Evolutionary conservation across 2,888 invertebrate genomes (phyloP), one percentile per base, ranked within the genome.

Genomic region (Chalcosyrphus nemorum): DNA sequence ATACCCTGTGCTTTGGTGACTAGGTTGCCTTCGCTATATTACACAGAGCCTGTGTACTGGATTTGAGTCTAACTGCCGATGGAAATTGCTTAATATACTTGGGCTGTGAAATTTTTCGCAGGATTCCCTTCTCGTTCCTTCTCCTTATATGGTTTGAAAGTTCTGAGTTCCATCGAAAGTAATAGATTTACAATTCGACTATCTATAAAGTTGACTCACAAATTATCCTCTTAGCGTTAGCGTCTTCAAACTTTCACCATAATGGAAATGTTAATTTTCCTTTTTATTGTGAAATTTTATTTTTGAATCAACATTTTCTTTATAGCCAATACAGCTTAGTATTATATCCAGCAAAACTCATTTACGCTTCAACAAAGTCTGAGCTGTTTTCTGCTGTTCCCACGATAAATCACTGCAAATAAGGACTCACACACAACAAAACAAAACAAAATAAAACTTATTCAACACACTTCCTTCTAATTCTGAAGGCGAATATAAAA

Each of bases 401-500:
- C 59, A 47, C 47, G 9, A 50, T 47, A 52, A 66, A 52, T 52
- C 38, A 19, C 61, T n/a, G 7, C 27, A 27, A 7, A n/a, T n/a
- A n/a, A n/a, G n/a, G n/a, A n/a, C n/a, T n/a, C 24, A 41, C 27
- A 43, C 32, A 35, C n/a, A 61, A 45, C 13, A n/a, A n/a, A n/a
- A n/a, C n/a, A 24, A 24, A 66, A 27, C 41, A 27, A 17, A 52
- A n/a, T 6, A 24, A 66, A 66, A 52, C 52, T 15, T 11, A 38
- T 52, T 41, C 38, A 52, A 66, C 52, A 66, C 52, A 27, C 11
- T 50, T 45, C 32, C 27, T 24, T 38, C 47, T 41, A 59, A 41
- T 41, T 59, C 11, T 24, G 19, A 43, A 9, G 19, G 45, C 9
- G 29, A 29, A 63, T 38, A 13, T 6, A 21, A 52, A 24, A 66